Base-by-base conservation (phyloP, 2,797 vertebrate species). In the Epinephelus coioides region DNA sequence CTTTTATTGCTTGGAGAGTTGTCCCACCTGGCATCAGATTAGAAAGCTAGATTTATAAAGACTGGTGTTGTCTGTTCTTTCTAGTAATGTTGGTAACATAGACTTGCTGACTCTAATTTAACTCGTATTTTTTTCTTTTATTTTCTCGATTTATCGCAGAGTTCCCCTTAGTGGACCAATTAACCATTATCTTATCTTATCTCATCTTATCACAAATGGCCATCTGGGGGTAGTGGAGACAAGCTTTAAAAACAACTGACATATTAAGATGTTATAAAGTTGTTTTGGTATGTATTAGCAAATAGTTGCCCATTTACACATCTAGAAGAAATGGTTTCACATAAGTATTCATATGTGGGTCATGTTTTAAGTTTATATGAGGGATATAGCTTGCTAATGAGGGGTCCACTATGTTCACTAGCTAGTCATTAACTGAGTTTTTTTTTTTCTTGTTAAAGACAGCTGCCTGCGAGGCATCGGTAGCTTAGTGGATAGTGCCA, bases 141-240 rank as follows among this genome's bases (percentile, higher is more conserved):
- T 38, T 14, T n/a, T 50, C 27, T 30, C 2, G 6, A 15, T 50
- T 65, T 38, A 17, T 38, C 47, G 25, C 17, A 34, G 10, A 49
- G 19, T 30, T 30, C 46, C 62, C 46, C 47, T 50, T 25, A 50
- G 46, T 18, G 50, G n/a, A 40, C 23, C 19, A 17, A 21, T 10
- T 40, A 67, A 54, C 34, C 14, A 25, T 54, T 40, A 67, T 25
- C 30, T 40, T 25, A 30, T 53, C 21, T 43, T 53, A 54, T 23
- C 21, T 43, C 40, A 54, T 23, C 34, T 67, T 67, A 18, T 54
- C 34, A 43, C 12, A 34, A 71, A 71, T 40, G 30, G 23, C 65
- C 18, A 40, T 40, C 40, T 14, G 14, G 56, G 13, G 17, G 40
- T 23, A 11, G 27, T 15, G 21, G 47, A 53, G 43, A 53, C 30